Base-by-base conservation (phyloP, 2,888 invertebrate species). In the Xanthia icteritia region DNA sequence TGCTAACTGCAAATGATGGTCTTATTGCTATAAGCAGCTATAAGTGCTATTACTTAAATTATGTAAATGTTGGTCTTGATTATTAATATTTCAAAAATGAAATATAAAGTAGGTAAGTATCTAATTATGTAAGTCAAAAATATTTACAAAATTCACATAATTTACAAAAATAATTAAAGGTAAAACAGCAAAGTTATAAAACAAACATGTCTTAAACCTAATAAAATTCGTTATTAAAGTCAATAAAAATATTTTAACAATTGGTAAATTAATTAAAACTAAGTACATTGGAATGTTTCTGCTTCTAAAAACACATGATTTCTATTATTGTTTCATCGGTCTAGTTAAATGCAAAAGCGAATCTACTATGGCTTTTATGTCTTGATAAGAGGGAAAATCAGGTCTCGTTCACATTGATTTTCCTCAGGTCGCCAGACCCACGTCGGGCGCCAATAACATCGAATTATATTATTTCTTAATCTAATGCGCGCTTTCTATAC, bases 381-480 rank as follows among this genome's bases (percentile, higher is more conserved):
- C 54, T 48, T 48, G 17, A 51, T 51, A 51, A 51, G 64, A 72
- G 63, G 67, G 66, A 66, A 76, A 77, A 77, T 82, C 68, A 82
- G 80, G 73, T 83, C 83, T 82, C 84, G 82, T 85, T 81, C 73
- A 89, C 80, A 76, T 74, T 70, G 67, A 75, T 64, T 80, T 82
- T 73, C 45, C n/a, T 58, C 51, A 56, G 56, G 67, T 63, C 61
- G 48, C 66, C 72, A 61, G 74, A 31, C 82, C 85, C 87, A 82
- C 39, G 83, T 83, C 84, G 89, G 89, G 86, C 87, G 87, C 89
- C 90, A 89, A 77, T 61, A 77, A 79, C 76, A 75, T 74, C 31
- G 42, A 79, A 73, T 70, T 66, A 73, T 69, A 76, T 42, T 64
- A 71, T 58, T 63, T 67, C 54, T 64, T 63, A 79, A 63, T 66